phyloP scores from a whole-genome alignment of 2,888 invertebrate species.

The Branchipolynoe longqiensis region DNA sequence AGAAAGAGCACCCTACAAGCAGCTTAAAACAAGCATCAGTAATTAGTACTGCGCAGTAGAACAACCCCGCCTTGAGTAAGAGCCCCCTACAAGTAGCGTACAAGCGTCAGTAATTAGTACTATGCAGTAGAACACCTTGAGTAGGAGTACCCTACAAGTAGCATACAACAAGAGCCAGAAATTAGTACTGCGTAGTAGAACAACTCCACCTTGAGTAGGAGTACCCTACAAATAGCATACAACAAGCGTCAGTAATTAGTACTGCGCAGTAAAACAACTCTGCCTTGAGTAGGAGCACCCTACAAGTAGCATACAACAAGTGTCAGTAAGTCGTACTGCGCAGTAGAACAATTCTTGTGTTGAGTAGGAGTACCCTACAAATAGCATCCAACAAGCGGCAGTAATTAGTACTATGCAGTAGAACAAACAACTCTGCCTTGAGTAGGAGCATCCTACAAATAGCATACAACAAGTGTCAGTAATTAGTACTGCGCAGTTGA shows the following conservation, averaged over 20 bases:
- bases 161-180: not conserved
- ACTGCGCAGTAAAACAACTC: conserved; percentile 76
- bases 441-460: conserved; percentile 76
- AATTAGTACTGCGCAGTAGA: conserved; percentile 75
- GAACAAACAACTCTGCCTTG: conserved; percentile 76
- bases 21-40: not conserved
- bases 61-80: conserved; percentile 76
- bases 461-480: conserved; percentile 76
- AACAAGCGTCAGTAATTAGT: conserved; percentile 19
- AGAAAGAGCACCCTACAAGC: conserved; percentile 76
- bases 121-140: conserved; percentile 76
- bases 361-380: conserved; percentile 76
- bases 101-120: conserved; percentile 80
- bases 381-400: not conserved
- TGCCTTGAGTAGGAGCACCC: conserved; percentile 76
- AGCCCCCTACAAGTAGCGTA: conserved; percentile 73
- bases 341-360: conserved; percentile 77
- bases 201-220: conserved; percentile 77
- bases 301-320: conserved; percentile 65
- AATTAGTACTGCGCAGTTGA: conserved; percentile 76
- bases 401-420: conserved; percentile 73
- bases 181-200: conserved; percentile 76
- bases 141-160: conserved; percentile 75
- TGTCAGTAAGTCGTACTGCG: conserved; percentile 69
- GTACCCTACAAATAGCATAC: conserved; percentile 71